Conservation (phyloP, 2,888 invertebrate genomes). For the Chrysolina haemoptera region DNA sequence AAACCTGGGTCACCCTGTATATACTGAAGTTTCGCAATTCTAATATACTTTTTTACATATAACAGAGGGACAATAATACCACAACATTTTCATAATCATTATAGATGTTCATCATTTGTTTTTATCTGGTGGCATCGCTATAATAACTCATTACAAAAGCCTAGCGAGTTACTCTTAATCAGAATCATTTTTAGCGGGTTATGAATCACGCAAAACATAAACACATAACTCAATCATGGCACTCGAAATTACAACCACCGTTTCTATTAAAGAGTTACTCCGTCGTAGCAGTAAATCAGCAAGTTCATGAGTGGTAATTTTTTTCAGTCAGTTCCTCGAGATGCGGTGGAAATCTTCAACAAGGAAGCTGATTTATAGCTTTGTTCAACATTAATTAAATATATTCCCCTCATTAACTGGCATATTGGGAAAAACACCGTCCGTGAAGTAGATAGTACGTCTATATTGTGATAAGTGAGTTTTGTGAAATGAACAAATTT, state of each 20-base stretch:
- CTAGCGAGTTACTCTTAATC: slow-evolving; percentile 45
- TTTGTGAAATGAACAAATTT: no score
- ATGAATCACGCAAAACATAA: slow-evolving; percentile 57
- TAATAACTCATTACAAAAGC: neutral
- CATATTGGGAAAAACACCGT: neutral
- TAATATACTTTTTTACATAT: no score
- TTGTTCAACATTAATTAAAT: slow-evolving; percentile 51
- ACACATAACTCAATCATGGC: slow-evolving; percentile 59
- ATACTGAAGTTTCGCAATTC: no score
- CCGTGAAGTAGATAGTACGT: no score
- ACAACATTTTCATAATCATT: no score
- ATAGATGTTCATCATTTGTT: neutral
- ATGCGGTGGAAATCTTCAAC: slow-evolving; percentile 57
- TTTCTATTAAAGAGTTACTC: slow-evolving; percentile 55
- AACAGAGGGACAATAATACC: no score
- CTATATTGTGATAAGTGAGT: no score
- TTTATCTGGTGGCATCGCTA: neutral
- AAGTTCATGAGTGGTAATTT: slow-evolving; percentile 35
- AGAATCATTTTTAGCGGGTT: slow-evolving; percentile 53
- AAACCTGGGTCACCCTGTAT: no score
- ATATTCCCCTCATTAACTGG: neutral
- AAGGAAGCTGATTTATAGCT: slow-evolving; percentile 56
- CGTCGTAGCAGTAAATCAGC: slow-evolving; percentile 56
- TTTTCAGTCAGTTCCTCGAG: slow-evolving; percentile 44
- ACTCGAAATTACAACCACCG: slow-evolving; percentile 60